Base-by-base conservation (phyloP, 92 coral and sea anemone species). In the Zoanthus gigantus region DNA sequence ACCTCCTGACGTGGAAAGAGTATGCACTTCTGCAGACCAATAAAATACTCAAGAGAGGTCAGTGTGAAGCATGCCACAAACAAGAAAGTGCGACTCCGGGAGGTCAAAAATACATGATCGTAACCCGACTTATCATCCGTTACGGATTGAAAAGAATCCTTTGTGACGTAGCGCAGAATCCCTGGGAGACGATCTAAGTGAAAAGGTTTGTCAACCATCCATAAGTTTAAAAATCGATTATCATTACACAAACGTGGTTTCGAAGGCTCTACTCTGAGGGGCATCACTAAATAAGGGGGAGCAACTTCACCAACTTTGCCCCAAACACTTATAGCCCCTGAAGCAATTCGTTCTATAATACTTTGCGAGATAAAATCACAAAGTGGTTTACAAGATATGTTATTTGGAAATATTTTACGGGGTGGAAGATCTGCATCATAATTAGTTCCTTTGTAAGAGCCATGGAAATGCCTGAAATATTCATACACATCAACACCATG, bases 41-140 rank as follows among this genome's bases (percentile, higher is more conserved):
- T 10, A 58, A 4, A 10, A 16, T 58, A 58, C 5, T 1, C 65
- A 58, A 58, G 65, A 14, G 5, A 58, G 17, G n/a, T 58, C n/a
- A 58, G 13, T 4, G n/a, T 15, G 5, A 14, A 58, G 5, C 5
- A 10, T 13, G 18, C 65, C 5, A 58, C 5, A 5, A 10, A 58
- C 5, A 4, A 4, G 44, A 45, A 88, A 1, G 86, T n/a, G 7
- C 91, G 84, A 29, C 95, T 92, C 12, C 12, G 54, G 15, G 72
- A 71, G 15, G 89, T 15, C 13, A 83, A 77, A 7, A 92, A 23
- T 13, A 86, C 66, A 61, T 90, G 93, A 80, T 89, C 93, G 56
- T 92, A 90, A 11, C 95, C 87, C 9, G 91, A 87, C 71, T 85
- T 89, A 34, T 92, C 92, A 63, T 92, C 95, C 23, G 91, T 86